Base-by-base conservation (phyloP, 1,140 invertebrate species). In the Cherax destructor region DNA sequence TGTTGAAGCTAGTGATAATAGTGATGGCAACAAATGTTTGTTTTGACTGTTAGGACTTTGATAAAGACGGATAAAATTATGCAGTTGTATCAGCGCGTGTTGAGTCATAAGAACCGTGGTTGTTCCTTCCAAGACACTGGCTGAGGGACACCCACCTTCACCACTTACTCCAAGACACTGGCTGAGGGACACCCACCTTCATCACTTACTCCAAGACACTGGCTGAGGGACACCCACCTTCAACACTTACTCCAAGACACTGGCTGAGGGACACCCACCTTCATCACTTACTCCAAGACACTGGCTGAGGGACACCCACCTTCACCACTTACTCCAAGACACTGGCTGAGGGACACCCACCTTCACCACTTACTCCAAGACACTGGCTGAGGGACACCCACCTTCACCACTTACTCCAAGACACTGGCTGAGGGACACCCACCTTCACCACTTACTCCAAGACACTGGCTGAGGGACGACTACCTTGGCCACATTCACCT, bases 11-110 rank as follows among this genome's bases (percentile, higher is more conserved):
- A 16, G 0, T 4, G 7, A 13, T 65, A 56, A 56, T 6, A 10
- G 52, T 56, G 9, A 56, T 56, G 9, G 13, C 9, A 56, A 56
- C 9, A 56, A 56, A 9, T 10, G 4, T 1, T 10, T 56, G 9
- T 56, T 56, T 10, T 10, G 13, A 16, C 1, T 21, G 11, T 74
- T 5, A 74, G 30, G 69, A 74, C 69, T 74, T 30, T 9, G 4
- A 30, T 74, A 69, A 74, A 74, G 69, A 79, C 77, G 18, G 4
- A 52, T 49, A 21, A 50, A 79, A 79, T 79, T 79, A 79, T 79
- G 77, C 77, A 79, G 77, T 79, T 52, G 47, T 47, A 79, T 52
- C 77, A 50, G 7, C 16, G 49, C 47, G 6, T 5, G 7, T 11
- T 30, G 13, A 49, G 77, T 9, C 24, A 50, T 16, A 52, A 79